Conservation (phyloP, 2,797 vertebrate species). For the Streptopelia turtur region DNA sequence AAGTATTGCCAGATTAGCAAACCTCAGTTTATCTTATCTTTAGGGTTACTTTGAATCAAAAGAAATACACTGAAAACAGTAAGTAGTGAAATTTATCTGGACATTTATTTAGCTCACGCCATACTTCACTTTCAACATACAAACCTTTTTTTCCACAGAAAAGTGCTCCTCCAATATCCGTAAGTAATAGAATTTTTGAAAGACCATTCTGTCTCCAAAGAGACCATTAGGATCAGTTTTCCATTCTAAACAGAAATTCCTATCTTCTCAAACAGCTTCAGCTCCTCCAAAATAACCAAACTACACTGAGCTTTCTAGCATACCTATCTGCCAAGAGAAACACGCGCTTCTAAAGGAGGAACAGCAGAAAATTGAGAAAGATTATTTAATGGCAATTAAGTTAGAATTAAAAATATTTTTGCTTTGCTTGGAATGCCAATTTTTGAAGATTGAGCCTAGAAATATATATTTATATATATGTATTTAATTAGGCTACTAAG, state of each 20-base stretch:
- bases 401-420: background rate
- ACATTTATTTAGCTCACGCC: background rate
- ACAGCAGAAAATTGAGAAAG: background rate
- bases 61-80: background rate
- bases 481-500: background rate
- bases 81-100: background rate
- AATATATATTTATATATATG: background rate
- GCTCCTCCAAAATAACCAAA: conserved; percentile 63
- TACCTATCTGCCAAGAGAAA: conserved; percentile 52
- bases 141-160: background rate
- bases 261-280: conserved; percentile 21
- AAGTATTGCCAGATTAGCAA: background rate
- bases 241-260: conserved; percentile 42
- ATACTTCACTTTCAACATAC: background rate
- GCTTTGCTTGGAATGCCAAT: background rate
- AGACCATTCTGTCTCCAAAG: conserved; percentile 43
- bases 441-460: background rate
- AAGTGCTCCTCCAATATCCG: background rate
- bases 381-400: background rate
- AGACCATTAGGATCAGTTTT: conserved; percentile 35
- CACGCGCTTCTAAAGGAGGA: background rate
- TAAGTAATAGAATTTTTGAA: conserved; percentile 7
- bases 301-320: background rate
- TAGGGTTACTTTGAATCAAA: background rate
- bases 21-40: background rate